Percentiles rank a stretch among this genome's conserved stretches.
phyloP scores from a whole-genome alignment of 1,140 invertebrate species.

The Doryteuthis pealeii region DNA sequence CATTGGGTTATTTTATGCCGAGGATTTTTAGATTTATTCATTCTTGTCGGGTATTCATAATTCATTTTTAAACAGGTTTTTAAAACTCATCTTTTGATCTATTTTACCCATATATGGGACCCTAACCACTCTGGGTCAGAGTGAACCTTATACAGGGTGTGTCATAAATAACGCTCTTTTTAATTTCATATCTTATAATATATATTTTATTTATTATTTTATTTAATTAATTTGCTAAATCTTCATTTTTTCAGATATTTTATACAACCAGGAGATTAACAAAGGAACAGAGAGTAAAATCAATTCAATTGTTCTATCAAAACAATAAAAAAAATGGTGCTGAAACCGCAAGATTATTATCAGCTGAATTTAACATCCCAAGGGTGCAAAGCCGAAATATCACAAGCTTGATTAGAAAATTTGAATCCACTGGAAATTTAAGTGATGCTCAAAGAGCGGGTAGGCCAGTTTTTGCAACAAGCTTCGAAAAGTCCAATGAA shows the following conservation, averaged over 20 bases:
- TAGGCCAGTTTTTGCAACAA: conserved; percentile 9
- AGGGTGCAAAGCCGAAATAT: conserved; percentile 6
- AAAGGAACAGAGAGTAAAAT: conserved; percentile 5
- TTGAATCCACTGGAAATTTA: conserved; percentile 1
- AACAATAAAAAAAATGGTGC: conserved; percentile 8
- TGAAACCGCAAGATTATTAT: background rate
- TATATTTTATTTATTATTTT: background rate
- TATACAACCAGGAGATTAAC: background rate
- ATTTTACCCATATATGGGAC: too few relatives aligned
- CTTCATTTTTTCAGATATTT: conserved; percentile 7
- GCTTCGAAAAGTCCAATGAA: conserved; percentile 11
- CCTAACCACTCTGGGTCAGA: too few relatives aligned
- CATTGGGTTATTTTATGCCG: too few relatives aligned
- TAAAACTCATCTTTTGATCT: too few relatives aligned
- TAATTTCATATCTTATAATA: conserved; percentile 1
- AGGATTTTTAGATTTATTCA: too few relatives aligned
- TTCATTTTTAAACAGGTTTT: too few relatives aligned
- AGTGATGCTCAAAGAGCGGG: conserved; percentile 5
- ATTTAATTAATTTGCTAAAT: background rate
- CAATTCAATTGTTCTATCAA: conserved; percentile 8
- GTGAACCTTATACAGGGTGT: background rate
- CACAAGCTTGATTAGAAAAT: conserved; percentile 13
- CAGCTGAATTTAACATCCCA: conserved; percentile 4
- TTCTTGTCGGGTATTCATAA: too few relatives aligned
- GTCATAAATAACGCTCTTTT: background rate